Percentiles rank a stretch among this genome's conserved stretches.
phyloP scores from a whole-genome alignment of 2,888 invertebrate genomes.

The Drosophila incognita region DNA sequence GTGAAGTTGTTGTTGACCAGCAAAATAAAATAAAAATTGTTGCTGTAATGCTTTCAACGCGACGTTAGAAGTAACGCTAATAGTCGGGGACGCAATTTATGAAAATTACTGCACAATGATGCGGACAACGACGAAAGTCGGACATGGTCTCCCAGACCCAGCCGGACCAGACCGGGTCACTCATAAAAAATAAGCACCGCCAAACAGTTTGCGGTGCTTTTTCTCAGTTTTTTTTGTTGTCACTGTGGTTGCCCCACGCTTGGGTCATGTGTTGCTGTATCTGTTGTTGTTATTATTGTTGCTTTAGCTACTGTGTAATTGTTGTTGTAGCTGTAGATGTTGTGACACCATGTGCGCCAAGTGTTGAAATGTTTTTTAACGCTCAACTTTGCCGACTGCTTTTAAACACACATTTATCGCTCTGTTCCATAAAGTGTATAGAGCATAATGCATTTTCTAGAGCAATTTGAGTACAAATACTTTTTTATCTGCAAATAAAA shows the following conservation, averaged over 20 bases:
- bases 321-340: conserved; percentile 48
- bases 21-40: conserved; percentile 40
- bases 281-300: conserved; percentile 27
- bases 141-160: conserved; percentile 30
- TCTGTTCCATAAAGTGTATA: conserved; percentile 19
- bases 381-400: conserved; percentile 77
- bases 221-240: conserved; percentile 33
- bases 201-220: conserved; percentile 57
- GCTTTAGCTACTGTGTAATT: conserved; percentile 28
- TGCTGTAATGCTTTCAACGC: conserved; percentile 65
- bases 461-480: background rate
- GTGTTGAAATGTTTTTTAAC: conserved; percentile 79
- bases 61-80: conserved; percentile 75
- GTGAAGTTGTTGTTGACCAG: conserved; percentile 25
- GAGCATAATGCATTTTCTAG: conserved; percentile 2
- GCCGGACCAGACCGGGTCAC: conserved; percentile 38
- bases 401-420: conserved; percentile 69
- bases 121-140: conserved; percentile 57
- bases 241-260: conserved; percentile 55
- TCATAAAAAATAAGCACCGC: conserved; percentile 63
- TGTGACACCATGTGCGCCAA: conserved; percentile 79
- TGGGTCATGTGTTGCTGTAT: conserved; percentile 45
- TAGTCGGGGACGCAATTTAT: conserved; percentile 78
- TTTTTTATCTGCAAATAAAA: background rate
- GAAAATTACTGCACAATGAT: conserved; percentile 79